Evolutionary conservation across 2,888 invertebrate species (phyloP).

Genomic region (Thelaira solivaga): DNA sequence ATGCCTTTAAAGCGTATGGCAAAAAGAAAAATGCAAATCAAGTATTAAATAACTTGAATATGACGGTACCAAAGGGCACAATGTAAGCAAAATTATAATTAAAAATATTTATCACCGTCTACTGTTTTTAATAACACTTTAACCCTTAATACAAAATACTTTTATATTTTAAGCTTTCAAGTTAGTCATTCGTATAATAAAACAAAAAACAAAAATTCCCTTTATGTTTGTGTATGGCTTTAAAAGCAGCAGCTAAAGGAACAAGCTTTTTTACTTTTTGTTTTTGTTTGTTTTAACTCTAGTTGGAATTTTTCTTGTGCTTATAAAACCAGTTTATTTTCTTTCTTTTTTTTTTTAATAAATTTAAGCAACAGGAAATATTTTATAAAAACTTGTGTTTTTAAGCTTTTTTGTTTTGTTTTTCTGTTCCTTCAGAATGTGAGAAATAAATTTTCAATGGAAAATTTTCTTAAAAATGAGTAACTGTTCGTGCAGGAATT

Average conservation of each 20-base stretch:
- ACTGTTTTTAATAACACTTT: background rate
- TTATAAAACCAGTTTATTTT: constrained; percentile 15
- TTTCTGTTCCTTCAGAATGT: constrained; percentile 11
- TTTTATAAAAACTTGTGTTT: constrained; percentile 15
- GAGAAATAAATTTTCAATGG: background rate
- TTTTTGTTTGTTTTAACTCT: background rate
- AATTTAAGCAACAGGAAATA: constrained; percentile 46
- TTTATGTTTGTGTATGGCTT: too few relatives aligned
- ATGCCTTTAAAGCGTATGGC: constrained; percentile 93
- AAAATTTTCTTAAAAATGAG: background rate
- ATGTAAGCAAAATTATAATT: constrained; percentile 84
- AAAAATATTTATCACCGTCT: too few relatives aligned
- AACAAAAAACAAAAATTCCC: background rate
- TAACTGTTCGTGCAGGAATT: background rate
- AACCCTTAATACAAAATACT: background rate
- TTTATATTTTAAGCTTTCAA: background rate
- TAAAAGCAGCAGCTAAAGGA: background rate
- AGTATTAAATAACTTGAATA: constrained; percentile 91
- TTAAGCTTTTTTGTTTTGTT: background rate
- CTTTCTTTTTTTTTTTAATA: background rate
- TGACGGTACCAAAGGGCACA: constrained; percentile 95
- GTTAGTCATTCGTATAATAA: background rate
- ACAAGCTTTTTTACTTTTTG: background rate
- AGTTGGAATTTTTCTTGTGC: background rate
- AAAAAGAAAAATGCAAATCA: constrained; percentile 91